Evolutionary conservation across 2,113 vertebrate species (phyloP).

Genomic region (Acanthisitta chloris): DNA sequence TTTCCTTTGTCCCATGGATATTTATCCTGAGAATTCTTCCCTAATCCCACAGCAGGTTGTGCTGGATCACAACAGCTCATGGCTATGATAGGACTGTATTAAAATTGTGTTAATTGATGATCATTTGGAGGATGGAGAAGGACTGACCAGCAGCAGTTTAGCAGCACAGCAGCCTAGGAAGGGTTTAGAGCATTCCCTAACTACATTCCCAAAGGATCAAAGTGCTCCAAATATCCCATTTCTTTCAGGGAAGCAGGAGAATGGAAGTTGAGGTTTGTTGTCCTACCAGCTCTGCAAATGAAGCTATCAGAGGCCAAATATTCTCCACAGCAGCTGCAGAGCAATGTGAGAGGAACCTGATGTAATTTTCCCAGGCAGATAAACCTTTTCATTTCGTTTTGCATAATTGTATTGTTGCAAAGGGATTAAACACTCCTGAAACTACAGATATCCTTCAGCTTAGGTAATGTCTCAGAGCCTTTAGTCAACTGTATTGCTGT

Average conservation of each 20-base stretch:
- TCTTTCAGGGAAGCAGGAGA: background rate
- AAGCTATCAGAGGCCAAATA: background rate
- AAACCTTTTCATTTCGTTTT: slow-evolving; percentile 6
- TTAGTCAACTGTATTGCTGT: background rate
- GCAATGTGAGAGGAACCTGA: background rate
- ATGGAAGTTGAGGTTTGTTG: background rate
- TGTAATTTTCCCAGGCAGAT: background rate
- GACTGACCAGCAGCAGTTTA: background rate
- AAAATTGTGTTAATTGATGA: background rate
- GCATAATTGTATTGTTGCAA: background rate
- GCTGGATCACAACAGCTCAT: too few relatives aligned
- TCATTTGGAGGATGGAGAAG: background rate
- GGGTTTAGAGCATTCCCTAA: background rate
- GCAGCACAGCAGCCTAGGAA: background rate
- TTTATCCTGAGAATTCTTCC: background rate
- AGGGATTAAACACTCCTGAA: background rate
- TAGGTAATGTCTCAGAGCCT: background rate
- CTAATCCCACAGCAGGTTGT: background rate
- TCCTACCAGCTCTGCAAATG: background rate
- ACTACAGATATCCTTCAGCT: background rate
- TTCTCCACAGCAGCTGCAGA: background rate
- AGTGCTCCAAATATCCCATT: rapidly evolving
- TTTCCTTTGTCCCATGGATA: background rate
- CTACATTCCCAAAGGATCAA: background rate
- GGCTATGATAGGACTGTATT: background rate